Base-by-base conservation (phyloP, 2,113 vertebrate species). In the Tyrannus savana region DNA sequence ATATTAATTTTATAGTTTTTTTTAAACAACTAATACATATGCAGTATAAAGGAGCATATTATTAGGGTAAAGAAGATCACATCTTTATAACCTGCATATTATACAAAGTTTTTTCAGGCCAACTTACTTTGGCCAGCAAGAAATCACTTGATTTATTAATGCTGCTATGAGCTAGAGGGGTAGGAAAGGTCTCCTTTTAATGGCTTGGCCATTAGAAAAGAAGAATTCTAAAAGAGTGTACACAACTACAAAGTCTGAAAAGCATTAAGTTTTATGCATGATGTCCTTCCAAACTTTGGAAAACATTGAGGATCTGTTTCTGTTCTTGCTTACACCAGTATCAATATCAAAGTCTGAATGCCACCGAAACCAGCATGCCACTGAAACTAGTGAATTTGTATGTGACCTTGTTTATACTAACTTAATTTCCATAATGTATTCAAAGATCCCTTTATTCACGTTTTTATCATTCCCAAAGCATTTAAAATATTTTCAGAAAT, bases 161-260 rank as follows among this genome's bases (percentile, higher is more conserved):
- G 75, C 50, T 72, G 39, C 59, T 86, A 27, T 35, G 79, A 64
- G 60, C 68, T 92, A 68, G 71, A 87, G 49, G 79, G 76, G 52
- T 93, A 94, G 39, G 44, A 91, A 87, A 96, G 86, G 77, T 96
- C 96, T 97, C 96, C 92, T 97, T 95, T 95, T 97, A 96, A 97
- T 97, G 96, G 93, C 72, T 95, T 95, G 87, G 88, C 94, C 89
- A 96, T 82, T 96, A 92, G 77, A 87, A 93, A 90, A 92, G 66
- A 92, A 94, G 93, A 90, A 94, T 92, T 87, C 95, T 37, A 37
- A 37, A 37, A 37, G 35, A 91, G 44, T 25, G 49, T 53, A 62
- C 5, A 4, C 64, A 89, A 77, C 64, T 69, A 60, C 37, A 23
- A 84, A 53, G 94, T 80, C 94, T 63, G 80, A 96, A 94, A 96